phyloP scores from a whole-genome alignment of 30 jellyfish, hydroid and myxozoan species.

The Turritopsis dohrnii region DNA sequence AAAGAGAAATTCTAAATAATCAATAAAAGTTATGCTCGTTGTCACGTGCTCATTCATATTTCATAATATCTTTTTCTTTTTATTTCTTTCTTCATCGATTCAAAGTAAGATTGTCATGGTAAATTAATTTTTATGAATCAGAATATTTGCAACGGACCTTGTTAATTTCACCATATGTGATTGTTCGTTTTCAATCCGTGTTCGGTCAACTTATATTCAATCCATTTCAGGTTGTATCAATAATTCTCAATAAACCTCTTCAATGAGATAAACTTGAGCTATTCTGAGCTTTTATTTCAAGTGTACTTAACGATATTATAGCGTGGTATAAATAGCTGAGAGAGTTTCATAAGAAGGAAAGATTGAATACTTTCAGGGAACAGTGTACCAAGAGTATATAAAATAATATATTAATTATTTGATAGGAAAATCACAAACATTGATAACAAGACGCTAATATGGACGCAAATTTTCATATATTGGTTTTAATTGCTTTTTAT shows the following conservation, averaged over 20 bases:
- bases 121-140: not conserved
- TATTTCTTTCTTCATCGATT: not conserved
- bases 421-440: not conserved
- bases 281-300: not conserved
- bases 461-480: not conserved
- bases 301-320: not conserved
- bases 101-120: not conserved
- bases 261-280: not conserved
- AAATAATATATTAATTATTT: too few relatives aligned
- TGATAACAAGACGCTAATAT: not conserved
- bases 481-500: not conserved
- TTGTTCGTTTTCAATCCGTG: not conserved
- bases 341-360: not conserved
- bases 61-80: not conserved
- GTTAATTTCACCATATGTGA: not conserved
- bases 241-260: not conserved
- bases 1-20: too few relatives aligned
- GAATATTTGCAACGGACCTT: not conserved
- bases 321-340: not conserved
- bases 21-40: not conserved
- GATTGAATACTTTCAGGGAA: not conserved
- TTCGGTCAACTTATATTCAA: not conserved
- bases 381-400: not conserved
- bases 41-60: not conserved
- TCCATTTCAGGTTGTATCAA: not conserved